Base-by-base conservation (phyloP, 1,140 invertebrate genomes). In the Panulirus ornatus region DNA sequence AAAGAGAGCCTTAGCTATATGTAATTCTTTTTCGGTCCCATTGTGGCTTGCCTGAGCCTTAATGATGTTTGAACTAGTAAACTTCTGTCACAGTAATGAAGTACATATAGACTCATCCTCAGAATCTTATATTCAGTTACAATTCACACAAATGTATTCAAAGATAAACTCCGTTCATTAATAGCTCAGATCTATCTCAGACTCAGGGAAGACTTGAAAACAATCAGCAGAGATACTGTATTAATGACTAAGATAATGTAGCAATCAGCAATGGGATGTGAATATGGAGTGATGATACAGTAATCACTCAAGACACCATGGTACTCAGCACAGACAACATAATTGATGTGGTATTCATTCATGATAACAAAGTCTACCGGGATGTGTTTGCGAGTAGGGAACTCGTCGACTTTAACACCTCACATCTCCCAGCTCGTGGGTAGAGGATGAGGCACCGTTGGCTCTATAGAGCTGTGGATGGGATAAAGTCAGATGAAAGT, bases 381-480 rank as follows among this genome's bases (percentile, higher is more conserved):
- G 42, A 42, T 9, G 75, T 27, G 36, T 16, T 42, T 22, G 42
- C 40, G 11, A 27, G 36, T 38, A n/a, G 42, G 19, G 19, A 42
- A 2, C 6, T 27, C 44, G 5, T 47, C 44, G 14, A 6, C 83
- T 70, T 84, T 79, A 91, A 38, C 91, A 91, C 83, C 91, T 91
- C 88, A 91, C 91, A 89, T 91, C 91, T 91, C 91, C 91, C 91
- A 91, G 86, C 86, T 91, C 91, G 84, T 91, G 91, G 82, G 91
- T 75, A 89, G 91, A 91, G 79, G 91, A 91, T 85, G 91, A 91
- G 86, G 91, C 86, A 85, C 91, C 91, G 82, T 91, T 91, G 83
- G 91, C 87, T 89, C 86, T 75, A 86, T 91, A 91, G 91, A 91
- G 91, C 86, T 91, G 91, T 36, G 71, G 38, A 34, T 27, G 63